These are phyloP conservation scores for Aegypius monachus DNA, from an alignment of 2,113 vertebrate species.

Conservation along the genomic window DNA sequence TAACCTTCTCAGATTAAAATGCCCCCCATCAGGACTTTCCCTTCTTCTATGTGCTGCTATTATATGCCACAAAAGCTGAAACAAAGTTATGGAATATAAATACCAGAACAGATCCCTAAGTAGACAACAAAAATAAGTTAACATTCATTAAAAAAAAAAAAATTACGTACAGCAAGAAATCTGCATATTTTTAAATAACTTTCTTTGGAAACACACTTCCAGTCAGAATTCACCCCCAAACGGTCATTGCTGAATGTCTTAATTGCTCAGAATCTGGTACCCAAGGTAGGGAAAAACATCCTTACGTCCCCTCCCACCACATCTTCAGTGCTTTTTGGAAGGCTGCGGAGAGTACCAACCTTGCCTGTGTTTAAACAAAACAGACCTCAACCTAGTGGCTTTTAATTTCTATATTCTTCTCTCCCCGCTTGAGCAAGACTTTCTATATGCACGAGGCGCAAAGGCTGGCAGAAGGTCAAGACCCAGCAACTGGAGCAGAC, in stretches of 20 bases:
- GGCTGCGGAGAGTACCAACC: not conserved
- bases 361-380: not conserved
- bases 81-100: not conserved
- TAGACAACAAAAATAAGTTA: slow-evolving; percentile 66
- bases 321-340: not conserved
- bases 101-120: not conserved
- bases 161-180: slow-evolving; percentile 56
- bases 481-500: rapidly evolving
- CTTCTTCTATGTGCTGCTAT: not conserved
- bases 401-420: not conserved
- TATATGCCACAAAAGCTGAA: not conserved
- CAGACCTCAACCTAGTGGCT: not conserved
- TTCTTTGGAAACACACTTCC: slow-evolving; percentile 55
- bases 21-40: not conserved
- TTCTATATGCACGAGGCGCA: rapidly evolving
- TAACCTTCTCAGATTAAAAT: not conserved
- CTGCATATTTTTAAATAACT: slow-evolving; percentile 46
- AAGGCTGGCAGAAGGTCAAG: not conserved
- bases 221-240: not conserved
- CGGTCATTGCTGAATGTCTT: not conserved
- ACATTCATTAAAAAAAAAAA: slow-evolving; percentile 33
- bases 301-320: not conserved
- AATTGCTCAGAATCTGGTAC: not conserved
- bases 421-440: not conserved
- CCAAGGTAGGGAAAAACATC: not conserved